phyloP scores from a whole-genome alignment of 2,797 vertebrate genomes.

The Sorex maritimensis region DNA sequence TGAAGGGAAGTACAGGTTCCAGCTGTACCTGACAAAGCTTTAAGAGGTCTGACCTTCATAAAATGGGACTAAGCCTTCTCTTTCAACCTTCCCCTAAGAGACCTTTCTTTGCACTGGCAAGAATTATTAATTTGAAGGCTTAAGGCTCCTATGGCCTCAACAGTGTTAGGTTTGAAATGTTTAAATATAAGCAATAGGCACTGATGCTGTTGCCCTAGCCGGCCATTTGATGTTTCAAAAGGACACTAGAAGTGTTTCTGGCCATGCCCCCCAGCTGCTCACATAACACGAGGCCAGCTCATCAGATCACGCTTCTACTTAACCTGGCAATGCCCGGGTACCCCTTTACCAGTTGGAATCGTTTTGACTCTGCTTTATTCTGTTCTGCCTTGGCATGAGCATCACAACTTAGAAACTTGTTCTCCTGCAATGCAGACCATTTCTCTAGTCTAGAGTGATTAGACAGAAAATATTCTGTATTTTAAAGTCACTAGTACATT shows the following conservation, averaged over 20 bases:
- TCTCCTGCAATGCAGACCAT: accelerated
- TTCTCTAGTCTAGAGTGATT: not conserved
- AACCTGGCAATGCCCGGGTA: not conserved
- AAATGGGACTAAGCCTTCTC: conserved; percentile 72
- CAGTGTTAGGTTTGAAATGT: conserved; percentile 75
- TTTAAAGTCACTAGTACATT: conserved; percentile 13
- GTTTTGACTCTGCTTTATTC: not conserved
- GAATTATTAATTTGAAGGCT: conserved; percentile 68
- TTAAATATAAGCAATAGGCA: conserved; percentile 65
- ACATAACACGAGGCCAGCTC: not conserved
- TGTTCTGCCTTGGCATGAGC: not conserved
- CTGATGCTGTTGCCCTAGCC: not conserved
- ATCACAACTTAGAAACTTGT: not conserved
- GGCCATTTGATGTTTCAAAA: conserved; percentile 78
- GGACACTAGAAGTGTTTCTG: conserved; percentile 56
- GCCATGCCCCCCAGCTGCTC: not conserved
- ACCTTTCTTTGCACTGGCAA: conserved; percentile 27
- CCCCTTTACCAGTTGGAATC: not conserved
- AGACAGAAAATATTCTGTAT: not conserved
- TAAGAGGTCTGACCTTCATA: conserved; percentile 72
- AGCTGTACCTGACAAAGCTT: conserved; percentile 44
- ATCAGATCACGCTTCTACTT: conserved; percentile 27
- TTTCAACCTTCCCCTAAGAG: conserved; percentile 70
- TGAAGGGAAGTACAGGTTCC: not conserved
- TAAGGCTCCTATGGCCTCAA: conserved; percentile 64